Percentiles rank a stretch among this genome's conserved stretches.
Evolutionary conservation across 37 sponge, comb jelly and placozoan species (phyloP).

Genomic region (Haliclona indistincta): DNA sequence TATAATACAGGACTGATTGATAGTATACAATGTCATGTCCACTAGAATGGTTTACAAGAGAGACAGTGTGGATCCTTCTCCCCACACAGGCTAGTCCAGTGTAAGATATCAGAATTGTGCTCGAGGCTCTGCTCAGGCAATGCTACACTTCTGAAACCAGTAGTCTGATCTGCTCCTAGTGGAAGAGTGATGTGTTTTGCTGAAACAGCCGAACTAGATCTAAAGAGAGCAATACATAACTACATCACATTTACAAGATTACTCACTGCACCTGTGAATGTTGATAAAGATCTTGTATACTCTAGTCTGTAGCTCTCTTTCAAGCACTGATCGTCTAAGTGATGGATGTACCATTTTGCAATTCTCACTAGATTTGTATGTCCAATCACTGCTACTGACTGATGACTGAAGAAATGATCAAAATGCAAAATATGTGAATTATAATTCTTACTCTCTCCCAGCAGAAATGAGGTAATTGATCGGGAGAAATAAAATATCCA

Average conservation of each 20-base stretch:
- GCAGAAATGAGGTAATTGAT: conserved; percentile 20
- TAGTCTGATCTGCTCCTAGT: neutral
- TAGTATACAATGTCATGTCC: neutral
- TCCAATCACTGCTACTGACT: neutral
- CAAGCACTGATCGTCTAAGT: conserved; percentile 9
- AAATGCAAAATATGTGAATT: neutral
- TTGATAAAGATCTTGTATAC: conserved; percentile 55
- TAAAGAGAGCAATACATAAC: neutral
- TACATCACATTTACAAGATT: neutral
- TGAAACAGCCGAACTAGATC: neutral
- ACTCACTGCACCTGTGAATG: conserved; percentile 32
- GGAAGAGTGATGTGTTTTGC: neutral
- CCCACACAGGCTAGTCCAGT: conserved; percentile 56
- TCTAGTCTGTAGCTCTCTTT: conserved; percentile 38
- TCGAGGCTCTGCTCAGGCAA: no score
- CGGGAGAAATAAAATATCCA: conserved; percentile 32
- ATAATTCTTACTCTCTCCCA: conserved; percentile 47
- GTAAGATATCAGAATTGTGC: neutral
- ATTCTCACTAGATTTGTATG: neutral
- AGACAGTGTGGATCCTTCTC: conserved; percentile 53
- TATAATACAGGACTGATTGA: no score
- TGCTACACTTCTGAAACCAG: neutral
- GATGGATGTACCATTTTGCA: conserved; percentile 56
- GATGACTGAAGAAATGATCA: neutral
- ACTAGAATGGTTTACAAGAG: conserved; percentile 36